phyloP scores from a whole-genome alignment of 1,140 invertebrate genomes.

The Pomacea maculata region DNA sequence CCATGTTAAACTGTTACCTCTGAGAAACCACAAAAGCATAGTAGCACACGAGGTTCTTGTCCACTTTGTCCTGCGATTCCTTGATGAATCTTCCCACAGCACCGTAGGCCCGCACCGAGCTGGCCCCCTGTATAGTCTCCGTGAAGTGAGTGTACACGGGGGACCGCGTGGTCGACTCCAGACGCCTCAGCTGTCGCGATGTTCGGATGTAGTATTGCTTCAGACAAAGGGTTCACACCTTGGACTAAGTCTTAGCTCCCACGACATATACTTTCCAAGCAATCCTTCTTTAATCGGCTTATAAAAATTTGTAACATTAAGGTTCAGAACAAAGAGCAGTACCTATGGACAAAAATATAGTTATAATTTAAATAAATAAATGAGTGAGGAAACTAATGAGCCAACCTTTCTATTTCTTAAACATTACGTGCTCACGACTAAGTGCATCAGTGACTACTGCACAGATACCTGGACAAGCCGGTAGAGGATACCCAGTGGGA shows the following conservation, averaged over 20 bases:
- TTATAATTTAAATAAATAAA: not conserved
- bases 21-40: conserved; percentile 48
- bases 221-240: not conserved
- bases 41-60: conserved; percentile 61
- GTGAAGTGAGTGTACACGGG: conserved; percentile 70
- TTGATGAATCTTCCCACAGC: conserved; percentile 65
- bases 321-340: not conserved
- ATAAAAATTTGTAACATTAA: not conserved
- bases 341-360: too few relatives aligned
- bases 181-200: conserved; percentile 69
- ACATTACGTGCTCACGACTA: too few relatives aligned
- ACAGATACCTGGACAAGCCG: conserved; percentile 79
- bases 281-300: not conserved
- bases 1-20: conserved; percentile 13
- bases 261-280: not conserved
- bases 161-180: conserved; percentile 68
- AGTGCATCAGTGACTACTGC: too few relatives aligned
- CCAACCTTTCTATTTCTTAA: too few relatives aligned
- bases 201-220: conserved; percentile 69
- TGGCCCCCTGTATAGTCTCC: conserved; percentile 68
- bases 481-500: conserved; percentile 88
- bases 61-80: conserved; percentile 62
- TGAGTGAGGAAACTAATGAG: too few relatives aligned
- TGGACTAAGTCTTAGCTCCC: not conserved
- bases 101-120: conserved; percentile 70